Evolutionary conservation across 2,888 invertebrate genomes (phyloP), one percentile per base, ranked within the genome.

Genomic region (Diadegma fenestrale): DNA sequence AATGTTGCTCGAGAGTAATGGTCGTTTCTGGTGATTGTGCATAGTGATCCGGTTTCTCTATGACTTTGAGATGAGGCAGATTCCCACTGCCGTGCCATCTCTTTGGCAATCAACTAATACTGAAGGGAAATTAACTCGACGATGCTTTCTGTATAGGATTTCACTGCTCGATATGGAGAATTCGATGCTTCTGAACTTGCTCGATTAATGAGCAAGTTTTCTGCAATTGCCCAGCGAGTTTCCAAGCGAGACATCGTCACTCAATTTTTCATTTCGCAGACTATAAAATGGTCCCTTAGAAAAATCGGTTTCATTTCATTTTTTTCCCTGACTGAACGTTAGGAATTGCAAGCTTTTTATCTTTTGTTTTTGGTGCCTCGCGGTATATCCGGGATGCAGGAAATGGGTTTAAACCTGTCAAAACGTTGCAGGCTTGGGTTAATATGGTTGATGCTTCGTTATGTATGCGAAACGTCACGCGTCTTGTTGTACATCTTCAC

Each of bases 401-500:
- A 41, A 26, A 66, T 58, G 33, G 30, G 73, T 71, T 80, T 72
- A 80, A 51, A 26, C 19, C 66, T 73, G 72, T 54, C 76, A 76
- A 71, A 80, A 84, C 33, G 75, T 68, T 33, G 75, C 71, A 64
- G 80, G 79, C 68, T 80, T 45, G 73, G 80, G 77, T 80, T 84
- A 80, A 84, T 77, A 75, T 48, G 84, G 80, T 77, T 84, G 84
- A 77, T 64, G 84, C 66, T 84, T 84, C 80, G 80, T 84, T 84
- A 80, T 68, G 80, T 84, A 84, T 84, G 84, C 84, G 84, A 77
- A 80, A 77, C 80, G 84, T 84, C 77, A 45, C 43, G 76, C 61
- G 58, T 80, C 71, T 80, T 72, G 80, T 63, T 84, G 72, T 72
- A 66, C 77, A 58, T 61, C 48, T 66, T 41, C 64, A 41, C 33